Base-by-base conservation (phyloP, 2,888 invertebrate species). In the Acheta domesticus region DNA sequence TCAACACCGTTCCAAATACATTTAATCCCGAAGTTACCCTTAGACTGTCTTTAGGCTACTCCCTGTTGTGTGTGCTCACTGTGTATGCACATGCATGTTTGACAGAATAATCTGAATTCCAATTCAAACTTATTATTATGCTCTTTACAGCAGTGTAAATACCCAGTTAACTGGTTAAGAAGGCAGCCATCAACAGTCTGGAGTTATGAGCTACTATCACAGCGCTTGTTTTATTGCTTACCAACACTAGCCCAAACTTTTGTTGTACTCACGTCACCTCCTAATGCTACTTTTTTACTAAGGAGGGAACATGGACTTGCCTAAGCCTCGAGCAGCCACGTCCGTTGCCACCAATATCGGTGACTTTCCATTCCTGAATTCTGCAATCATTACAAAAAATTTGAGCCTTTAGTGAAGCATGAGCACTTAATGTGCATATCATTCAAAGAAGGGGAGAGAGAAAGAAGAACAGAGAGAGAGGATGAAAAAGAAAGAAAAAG, bases 331-430 rank as follows among this genome's bases (percentile, higher is more conserved):
- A 78, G 97, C 96, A 81, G 97, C 97, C 82, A 97, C 97, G 88
- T 97, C 97, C 75, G 97, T 97, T 83, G 97, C 97, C 82, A 97
- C 94, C 84, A 97, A 90, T 86, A 97, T 96, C 79, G 95, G 94
- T 81, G 94, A 92, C 88, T 94, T 93, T 82, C 95, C 94, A 87
- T 91, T 91, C 86, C 94, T 91, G 88, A 95, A 96, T 89, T 95
- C 95, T 94, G 89, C 83, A 79, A 78, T 23, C 23, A 36, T 62
- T n/a, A n/a, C n/a, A n/a, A n/a, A n/a, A n/a, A n/a, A n/a, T n/a
- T n/a, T n/a, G n/a, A n/a, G n/a, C n/a, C n/a, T n/a, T n/a, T n/a
- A n/a, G n/a, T n/a, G n/a, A n/a, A n/a, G n/a, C n/a, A n/a, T n/a
- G n/a, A n/a, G n/a, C n/a, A n/a, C n/a, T n/a, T n/a, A n/a, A n/a